Base-by-base conservation (phyloP, 2,797 vertebrate genomes). In the Diglossa cyanea region DNA sequence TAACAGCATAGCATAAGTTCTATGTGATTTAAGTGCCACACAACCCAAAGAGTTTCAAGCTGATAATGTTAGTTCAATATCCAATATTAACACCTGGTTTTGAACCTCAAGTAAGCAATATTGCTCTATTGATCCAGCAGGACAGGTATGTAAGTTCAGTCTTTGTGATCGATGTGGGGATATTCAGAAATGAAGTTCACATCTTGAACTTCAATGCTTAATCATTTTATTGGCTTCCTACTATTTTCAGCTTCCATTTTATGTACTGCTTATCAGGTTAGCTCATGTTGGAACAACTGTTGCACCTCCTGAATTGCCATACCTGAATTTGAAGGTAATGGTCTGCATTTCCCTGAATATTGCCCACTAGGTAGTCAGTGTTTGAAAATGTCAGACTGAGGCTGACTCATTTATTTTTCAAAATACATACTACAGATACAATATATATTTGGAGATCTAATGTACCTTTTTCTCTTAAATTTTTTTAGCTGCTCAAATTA, bases 101-200 rank as follows among this genome's bases (percentile, higher is more conserved):
- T 80, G 40, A 92, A 90, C 54, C 5, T 9, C 26, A 63, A 2
- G 3, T 35, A 37, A 75, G 11, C 28, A 62, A 16, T 77, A 55
- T 10, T 58, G 8, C 11, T 88, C 26, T 62, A 5, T 4, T 68
- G 55, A 35, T 62, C 11, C 11, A 57, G 25, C 26, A 67, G 31
- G 54, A 54, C 39, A 61, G 16, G 13, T 67, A 60, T 55, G 11
- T 19, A 81, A 72, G 10, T 58, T 85, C 51, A 48, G 28, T 24
- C 23, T 44, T 84, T 1, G 4, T 62, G 48, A 55, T 2, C 0
- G 0, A 23, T 26, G 23, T 30, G 17, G 37, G 3, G 2, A 40
- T 70, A 48, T 18, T 63, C 2, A 42, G 26, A 61, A 82, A 91
- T 37, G 7, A 86, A 89, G 11, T 19, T 7, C 70, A 57, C 5